Percentiles rank a stretch among this genome's conserved stretches.
phyloP scores from a whole-genome alignment of 1,140 invertebrate species.

The Hylaeus anthracinus region DNA sequence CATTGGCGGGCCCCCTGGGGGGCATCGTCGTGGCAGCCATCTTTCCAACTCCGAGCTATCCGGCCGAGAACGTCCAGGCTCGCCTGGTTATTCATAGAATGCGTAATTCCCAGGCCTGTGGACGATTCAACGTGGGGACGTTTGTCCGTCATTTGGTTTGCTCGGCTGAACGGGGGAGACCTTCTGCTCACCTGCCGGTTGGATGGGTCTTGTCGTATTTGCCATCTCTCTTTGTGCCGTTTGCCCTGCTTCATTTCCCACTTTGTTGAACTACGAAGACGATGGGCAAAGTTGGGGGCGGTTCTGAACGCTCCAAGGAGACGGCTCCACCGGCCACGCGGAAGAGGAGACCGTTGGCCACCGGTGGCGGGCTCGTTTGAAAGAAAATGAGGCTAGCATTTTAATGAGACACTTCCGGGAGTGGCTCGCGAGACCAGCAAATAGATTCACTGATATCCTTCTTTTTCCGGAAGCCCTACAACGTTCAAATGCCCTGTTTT shows the following conservation, averaged over 20 bases:
- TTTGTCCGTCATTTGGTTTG: constrained; percentile 71
- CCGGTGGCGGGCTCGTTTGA: constrained; percentile 51
- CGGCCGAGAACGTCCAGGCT: constrained; percentile 36
- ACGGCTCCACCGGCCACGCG: not conserved
- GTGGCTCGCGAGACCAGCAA: constrained; percentile 58
- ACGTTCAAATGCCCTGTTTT: constrained; percentile 62
- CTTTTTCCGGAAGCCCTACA: constrained; percentile 56
- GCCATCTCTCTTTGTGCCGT: constrained; percentile 71
- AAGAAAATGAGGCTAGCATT: constrained; percentile 72
- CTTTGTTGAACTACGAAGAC: constrained; percentile 57
- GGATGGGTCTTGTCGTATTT: constrained; percentile 71
- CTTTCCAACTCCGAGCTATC: not conserved
- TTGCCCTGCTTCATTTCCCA: constrained; percentile 63
- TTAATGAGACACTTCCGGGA: constrained; percentile 70
- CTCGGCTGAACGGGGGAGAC: constrained; percentile 18
- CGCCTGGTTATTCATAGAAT: constrained; percentile 72
- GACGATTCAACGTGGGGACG: constrained; percentile 59
- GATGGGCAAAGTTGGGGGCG: constrained; percentile 40
- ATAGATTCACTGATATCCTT: constrained; percentile 74
- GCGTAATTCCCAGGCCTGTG: constrained; percentile 57
- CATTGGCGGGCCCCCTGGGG: no score
- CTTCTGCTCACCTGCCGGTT: constrained; percentile 59
- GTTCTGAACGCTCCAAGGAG: constrained; percentile 9
- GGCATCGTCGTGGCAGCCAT: constrained; percentile 13
- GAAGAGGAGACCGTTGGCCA: not conserved